These are phyloP conservation scores for Halictus quadricinctus DNA, from an alignment of 2,888 invertebrate genomes.

Conservation along the genomic window DNA sequence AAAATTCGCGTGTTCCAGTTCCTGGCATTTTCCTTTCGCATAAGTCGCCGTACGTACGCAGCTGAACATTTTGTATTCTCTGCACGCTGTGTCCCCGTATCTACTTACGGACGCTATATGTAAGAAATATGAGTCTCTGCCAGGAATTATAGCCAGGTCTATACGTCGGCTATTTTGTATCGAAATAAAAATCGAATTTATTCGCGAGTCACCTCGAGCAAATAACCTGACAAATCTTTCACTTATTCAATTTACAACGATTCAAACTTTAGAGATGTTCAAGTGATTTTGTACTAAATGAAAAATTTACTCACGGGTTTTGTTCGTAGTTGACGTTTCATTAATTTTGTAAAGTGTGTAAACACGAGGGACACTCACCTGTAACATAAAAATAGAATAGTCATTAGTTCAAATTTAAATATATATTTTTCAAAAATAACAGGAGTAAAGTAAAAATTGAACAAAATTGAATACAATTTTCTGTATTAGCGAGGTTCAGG, in stretches of 20 bases:
- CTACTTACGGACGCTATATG: slow-evolving; percentile 22
- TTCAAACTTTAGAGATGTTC: not conserved
- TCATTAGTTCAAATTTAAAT: not conserved
- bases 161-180: slow-evolving; percentile 22
- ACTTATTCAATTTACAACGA: not conserved
- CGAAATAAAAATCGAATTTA: slow-evolving; percentile 39
- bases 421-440: not conserved
- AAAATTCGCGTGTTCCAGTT: slow-evolving; percentile 24
- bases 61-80: slow-evolving; percentile 46
- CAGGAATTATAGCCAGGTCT: slow-evolving; percentile 37
- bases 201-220: not conserved
- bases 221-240: not conserved
- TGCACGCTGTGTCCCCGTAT: slow-evolving; percentile 11
- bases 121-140: slow-evolving; percentile 47
- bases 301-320: not conserved
- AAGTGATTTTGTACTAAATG: not conserved
- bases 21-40: slow-evolving; percentile 15
- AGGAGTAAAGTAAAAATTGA: not conserved
- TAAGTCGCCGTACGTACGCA: slow-evolving; percentile 20
- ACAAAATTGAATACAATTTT: not conserved
- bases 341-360: not conserved
- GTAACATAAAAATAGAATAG: not conserved
- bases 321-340: not conserved
- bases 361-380: slow-evolving; percentile 7
- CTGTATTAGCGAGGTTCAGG: not conserved